Conservation (phyloP, 2,888 invertebrate species). For the Trissolcus brochymenae region DNA sequence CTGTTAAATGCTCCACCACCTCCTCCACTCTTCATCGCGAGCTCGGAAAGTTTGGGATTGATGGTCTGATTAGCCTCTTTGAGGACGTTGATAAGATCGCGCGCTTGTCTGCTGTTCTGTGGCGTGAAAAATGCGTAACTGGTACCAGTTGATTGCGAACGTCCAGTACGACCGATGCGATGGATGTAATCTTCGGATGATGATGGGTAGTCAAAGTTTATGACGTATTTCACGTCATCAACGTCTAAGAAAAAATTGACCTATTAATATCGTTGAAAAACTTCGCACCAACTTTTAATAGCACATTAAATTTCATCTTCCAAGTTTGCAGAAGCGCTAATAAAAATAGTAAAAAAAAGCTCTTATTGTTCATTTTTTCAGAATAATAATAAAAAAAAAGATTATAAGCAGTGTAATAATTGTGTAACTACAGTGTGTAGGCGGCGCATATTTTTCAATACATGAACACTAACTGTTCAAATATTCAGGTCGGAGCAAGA, state of each 20-base stretch:
- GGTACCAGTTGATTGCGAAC: conserved; percentile 91
- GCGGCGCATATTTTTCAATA: conserved; percentile 22
- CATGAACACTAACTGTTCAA: conserved; percentile 21
- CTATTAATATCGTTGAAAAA: no score
- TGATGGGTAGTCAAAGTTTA: conserved; percentile 97
- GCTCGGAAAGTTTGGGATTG: conserved; percentile 89
- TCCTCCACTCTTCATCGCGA: conserved; percentile 83
- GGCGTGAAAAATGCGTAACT: conserved; percentile 97
- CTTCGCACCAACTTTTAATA: no score
- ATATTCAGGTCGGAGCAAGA: conserved; percentile 41
- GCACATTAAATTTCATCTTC: no score
- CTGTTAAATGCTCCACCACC: conserved; percentile 76
- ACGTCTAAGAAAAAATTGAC: conserved; percentile 83
- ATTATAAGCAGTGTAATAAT: conserved; percentile 5
- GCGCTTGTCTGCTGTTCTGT: conserved; percentile 90
- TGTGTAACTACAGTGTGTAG: conserved; percentile 11
- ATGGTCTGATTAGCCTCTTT: conserved; percentile 90
- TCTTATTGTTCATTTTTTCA: no score
- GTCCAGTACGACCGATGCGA: conserved; percentile 94
- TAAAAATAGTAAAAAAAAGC: no score
- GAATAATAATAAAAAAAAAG: background rate
- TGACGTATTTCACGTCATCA: conserved; percentile 96
- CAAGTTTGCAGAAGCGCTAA: no score
- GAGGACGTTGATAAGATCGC: conserved; percentile 91
- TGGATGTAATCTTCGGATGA: conserved; percentile 97